Percentiles rank a stretch among this genome's conserved stretches.
phyloP scores from a whole-genome alignment of 2,113 vertebrate species.

The Conger conger region DNA sequence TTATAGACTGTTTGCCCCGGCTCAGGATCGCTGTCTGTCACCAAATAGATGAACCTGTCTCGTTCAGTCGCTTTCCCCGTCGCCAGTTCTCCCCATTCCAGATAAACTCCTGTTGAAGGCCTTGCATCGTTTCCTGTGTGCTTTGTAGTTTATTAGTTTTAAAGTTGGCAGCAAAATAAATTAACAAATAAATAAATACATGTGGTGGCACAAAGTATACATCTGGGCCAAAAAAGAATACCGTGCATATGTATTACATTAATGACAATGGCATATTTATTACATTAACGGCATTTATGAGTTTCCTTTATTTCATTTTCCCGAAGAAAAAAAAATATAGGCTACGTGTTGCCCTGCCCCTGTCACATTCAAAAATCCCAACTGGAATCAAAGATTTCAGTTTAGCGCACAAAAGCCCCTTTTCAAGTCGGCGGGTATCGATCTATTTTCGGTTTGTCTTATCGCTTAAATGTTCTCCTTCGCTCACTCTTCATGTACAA shows the following conservation, averaged over 20 bases:
- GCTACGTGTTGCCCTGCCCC: not conserved
- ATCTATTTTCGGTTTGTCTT: not conserved
- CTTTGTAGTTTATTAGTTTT: not conserved
- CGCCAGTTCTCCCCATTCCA: slow-evolving; percentile 32
- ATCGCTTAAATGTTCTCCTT: not conserved
- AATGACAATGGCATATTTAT: too few species aligned
- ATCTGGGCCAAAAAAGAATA: too few species aligned
- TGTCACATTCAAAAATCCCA: not conserved
- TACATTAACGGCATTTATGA: too few species aligned
- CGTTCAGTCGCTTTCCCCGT: slow-evolving; percentile 50
- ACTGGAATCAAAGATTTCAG: not conserved
- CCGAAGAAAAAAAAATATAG: not conserved
- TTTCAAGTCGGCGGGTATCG: not conserved
- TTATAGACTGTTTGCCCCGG: slow-evolving; percentile 72
- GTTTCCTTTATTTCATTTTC: too few species aligned
- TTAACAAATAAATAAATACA: too few species aligned
- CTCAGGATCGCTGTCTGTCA: slow-evolving; percentile 59
- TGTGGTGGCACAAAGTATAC: too few species aligned
- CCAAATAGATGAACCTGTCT: slow-evolving; percentile 67
- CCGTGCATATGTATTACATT: too few species aligned
- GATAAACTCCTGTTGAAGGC: slow-evolving; percentile 1
- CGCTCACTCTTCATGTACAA: not conserved
- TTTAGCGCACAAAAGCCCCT: not conserved
- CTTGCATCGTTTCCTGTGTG: not conserved
- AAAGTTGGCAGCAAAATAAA: too few species aligned